Evolutionary conservation across 2,888 invertebrate species (phyloP).

Genomic region (Heliconius erato): DNA sequence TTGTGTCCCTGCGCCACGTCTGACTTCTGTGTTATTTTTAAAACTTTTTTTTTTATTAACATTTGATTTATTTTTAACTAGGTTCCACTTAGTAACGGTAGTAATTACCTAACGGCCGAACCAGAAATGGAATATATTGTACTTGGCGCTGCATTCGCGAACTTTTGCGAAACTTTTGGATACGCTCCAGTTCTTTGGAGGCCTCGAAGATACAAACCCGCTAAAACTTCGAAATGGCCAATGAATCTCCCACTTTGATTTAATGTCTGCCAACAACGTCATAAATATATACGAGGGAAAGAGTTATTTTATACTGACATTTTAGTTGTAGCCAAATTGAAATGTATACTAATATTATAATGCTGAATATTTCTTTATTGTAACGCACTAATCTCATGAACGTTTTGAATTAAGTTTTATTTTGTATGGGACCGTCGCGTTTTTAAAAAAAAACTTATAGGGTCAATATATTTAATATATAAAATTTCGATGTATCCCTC

Average conservation of each 20-base stretch:
- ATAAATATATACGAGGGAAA: constrained; percentile 24
- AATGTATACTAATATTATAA: not conserved
- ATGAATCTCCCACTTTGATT: constrained; percentile 42
- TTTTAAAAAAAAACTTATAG: too few relatives aligned
- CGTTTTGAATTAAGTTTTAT: too few relatives aligned
- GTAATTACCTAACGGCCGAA: not conserved
- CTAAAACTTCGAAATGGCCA: constrained; percentile 41
- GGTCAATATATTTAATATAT: too few relatives aligned
- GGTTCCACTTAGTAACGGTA: not conserved
- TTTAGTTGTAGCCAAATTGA: not conserved
- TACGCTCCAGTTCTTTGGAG: constrained; percentile 35
- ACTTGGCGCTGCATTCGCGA: constrained; percentile 25
- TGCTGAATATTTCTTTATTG: not conserved
- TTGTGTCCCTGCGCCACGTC: too few relatives aligned
- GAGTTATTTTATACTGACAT: constrained; percentile 1
- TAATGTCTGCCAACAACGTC: constrained; percentile 35
- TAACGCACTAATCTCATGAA: not conserved
- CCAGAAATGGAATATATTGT: constrained; percentile 21
- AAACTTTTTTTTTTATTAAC: too few relatives aligned
- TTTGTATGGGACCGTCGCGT: too few relatives aligned
- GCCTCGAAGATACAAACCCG: constrained; percentile 41
- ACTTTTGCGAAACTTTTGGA: constrained; percentile 42
- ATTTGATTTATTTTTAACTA: too few relatives aligned
- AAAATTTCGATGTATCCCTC: too few relatives aligned
- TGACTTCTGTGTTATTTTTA: too few relatives aligned